phyloP scores from a whole-genome alignment of 2,797 vertebrate genomes.

The Streptopelia turtur region DNA sequence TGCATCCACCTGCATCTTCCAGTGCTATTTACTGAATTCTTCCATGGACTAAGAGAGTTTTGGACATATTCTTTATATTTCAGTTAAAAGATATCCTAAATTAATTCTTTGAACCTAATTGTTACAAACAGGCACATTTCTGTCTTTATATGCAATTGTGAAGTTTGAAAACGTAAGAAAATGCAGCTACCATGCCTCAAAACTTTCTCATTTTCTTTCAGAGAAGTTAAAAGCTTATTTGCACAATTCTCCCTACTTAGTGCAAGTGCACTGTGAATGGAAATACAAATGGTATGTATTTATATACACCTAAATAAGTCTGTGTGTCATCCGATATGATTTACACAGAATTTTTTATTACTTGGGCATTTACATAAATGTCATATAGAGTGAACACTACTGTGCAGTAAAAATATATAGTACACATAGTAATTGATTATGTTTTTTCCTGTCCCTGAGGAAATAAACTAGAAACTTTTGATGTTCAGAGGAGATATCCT shows the following conservation, averaged over 20 bases:
- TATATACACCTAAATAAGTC: background rate
- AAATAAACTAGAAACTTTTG: background rate
- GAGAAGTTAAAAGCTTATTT: background rate
- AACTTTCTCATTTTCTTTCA: background rate
- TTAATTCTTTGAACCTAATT: background rate
- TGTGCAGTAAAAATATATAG: background rate
- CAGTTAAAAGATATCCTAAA: background rate
- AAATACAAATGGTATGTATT: background rate
- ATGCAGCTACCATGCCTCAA: background rate
- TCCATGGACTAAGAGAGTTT: background rate
- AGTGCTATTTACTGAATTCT: background rate
- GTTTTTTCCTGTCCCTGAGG: background rate
- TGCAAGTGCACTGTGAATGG: background rate
- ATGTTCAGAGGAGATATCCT: background rate
- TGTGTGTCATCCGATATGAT: background rate
- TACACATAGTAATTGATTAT: background rate
- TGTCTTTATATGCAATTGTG: background rate
- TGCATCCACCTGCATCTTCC: background rate
- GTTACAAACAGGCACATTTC: background rate
- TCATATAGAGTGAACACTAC: background rate
- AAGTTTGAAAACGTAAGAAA: background rate
- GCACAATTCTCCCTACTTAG: rapidly evolving
- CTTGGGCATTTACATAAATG: background rate
- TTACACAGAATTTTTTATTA: background rate
- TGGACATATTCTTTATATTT: background rate